Conservation (phyloP, 2,888 invertebrate species). For the Ophion ellenae region DNA sequence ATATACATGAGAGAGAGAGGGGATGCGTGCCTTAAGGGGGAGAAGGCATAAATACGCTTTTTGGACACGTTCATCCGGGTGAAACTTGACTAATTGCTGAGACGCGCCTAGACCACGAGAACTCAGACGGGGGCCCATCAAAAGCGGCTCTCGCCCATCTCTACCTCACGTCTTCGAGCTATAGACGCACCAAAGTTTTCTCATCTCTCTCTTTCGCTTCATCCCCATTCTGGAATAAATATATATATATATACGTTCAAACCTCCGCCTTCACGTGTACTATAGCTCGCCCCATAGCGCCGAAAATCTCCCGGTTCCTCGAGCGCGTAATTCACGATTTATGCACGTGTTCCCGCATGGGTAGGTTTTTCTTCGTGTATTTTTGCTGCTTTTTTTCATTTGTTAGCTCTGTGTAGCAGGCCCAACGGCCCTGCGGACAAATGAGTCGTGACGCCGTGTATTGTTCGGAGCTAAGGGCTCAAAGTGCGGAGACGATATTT, state of each 20-base stretch:
- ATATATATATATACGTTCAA: slow-evolving; percentile 23
- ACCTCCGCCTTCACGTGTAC: slow-evolving; percentile 16
- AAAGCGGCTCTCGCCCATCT: slow-evolving; percentile 10
- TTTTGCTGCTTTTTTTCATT: slow-evolving; percentile 18
- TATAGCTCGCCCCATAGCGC: slow-evolving; percentile 9
- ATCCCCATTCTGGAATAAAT: not conserved
- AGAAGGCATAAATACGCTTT: slow-evolving; percentile 59
- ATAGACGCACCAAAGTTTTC: not conserved
- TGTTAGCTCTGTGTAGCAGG: not conserved
- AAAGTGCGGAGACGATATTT: slow-evolving; percentile 6
- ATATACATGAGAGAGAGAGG: not conserved
- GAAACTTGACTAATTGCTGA: slow-evolving; percentile 67
- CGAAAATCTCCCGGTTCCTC: slow-evolving; percentile 41
- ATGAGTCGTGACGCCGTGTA: slow-evolving; percentile 50
- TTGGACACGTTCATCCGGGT: slow-evolving; percentile 58
- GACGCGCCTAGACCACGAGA: slow-evolving; percentile 52
- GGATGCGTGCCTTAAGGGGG: not conserved
- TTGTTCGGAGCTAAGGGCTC: slow-evolving; percentile 31
- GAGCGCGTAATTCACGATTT: slow-evolving; percentile 60
- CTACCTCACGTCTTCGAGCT: slow-evolving; percentile 12
- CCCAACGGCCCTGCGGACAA: slow-evolving; percentile 46
- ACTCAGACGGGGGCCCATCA: slow-evolving; percentile 10
- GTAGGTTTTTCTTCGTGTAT: slow-evolving; percentile 13
- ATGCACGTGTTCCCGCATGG: slow-evolving; percentile 41
- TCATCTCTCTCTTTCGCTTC: not conserved